Evolutionary conservation across 1,140 invertebrate species (phyloP), one percentile per base, ranked within the genome.

Genomic region (Hormaphis cornu): DNA sequence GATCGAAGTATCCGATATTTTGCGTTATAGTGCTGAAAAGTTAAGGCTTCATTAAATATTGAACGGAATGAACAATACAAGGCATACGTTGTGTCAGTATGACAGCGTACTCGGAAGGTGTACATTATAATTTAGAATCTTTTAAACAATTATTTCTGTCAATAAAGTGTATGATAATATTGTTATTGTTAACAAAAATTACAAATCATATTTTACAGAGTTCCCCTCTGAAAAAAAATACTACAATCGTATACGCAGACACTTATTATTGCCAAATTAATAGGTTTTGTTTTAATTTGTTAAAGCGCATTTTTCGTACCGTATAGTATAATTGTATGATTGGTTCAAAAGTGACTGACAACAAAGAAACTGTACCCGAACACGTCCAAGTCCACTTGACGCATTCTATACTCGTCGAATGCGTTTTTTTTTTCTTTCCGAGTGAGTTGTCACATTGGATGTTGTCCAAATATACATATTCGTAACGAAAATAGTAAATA

Each of bases 391-490:
- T 37, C 30, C 14, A n/a, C 14, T 24, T 24, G 33, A 20, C n/a
- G n/a, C n/a, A n/a, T 54, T 37, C 24, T 40, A 16, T 33, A 37
- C 54, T 58, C 9, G 54, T 40, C 54, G 40, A 16, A 20, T 24
- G 20, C 28, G 1, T 53, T 10, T 53, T 53, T 40, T 58, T 53
- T 58, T 40, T 40, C 3, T 58, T 42, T 42, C 6, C 40, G 6
- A 24, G 20, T 20, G 2, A 24, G 3, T 40, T 24, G 22, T 24
- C 7, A 40, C 22, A 20, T 63, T 63, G 58, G 58, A n/a, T 28
- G 26, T 20, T 28, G 24, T 63, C 58, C 58, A 63, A 63, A 63
- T 63, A 63, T 44, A 63, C 26, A 63, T 28, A 30, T 46, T 18
- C 12, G 58, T 46, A 16, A 40, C 58, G 40, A 63, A 63, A 63